Percentiles rank a stretch among this genome's conserved stretches.
phyloP scores from a whole-genome alignment of 2,797 vertebrate genomes.

The Poliocrania exsul region DNA sequence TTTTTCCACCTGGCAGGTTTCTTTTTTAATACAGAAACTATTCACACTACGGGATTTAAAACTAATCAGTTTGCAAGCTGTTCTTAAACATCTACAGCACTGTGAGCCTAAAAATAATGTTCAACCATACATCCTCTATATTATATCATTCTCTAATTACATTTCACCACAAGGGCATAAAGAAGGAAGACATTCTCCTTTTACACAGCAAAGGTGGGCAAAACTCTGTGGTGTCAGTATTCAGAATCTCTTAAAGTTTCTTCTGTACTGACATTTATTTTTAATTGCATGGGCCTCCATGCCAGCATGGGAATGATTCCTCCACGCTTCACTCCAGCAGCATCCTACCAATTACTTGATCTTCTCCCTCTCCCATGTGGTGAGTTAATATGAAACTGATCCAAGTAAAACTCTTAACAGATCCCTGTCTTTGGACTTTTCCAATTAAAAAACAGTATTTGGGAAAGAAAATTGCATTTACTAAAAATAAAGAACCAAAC shows the following conservation, averaged over 20 bases:
- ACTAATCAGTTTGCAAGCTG: conserved; percentile 37
- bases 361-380: neutral
- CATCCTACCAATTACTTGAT: neutral
- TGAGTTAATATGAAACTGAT: neutral
- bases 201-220: neutral
- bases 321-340: neutral
- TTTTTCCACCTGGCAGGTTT: neutral
- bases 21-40: conserved; percentile 3
- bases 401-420: neutral
- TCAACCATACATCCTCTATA: neutral
- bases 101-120: conserved; percentile 17
- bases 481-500: neutral
- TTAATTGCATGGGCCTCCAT: neutral
- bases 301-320: neutral
- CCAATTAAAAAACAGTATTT: neutral
- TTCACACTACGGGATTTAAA: conserved; percentile 8
- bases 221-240: neutral
- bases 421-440: neutral
- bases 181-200: neutral
- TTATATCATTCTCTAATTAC: conserved; percentile 1
- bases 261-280: neutral
- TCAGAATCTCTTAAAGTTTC: neutral
- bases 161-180: neutral
- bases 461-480: neutral
- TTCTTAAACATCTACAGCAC: conserved; percentile 9